Evolutionary conservation across 2,888 invertebrate genomes (phyloP).

Genomic region (Anthrax anthrax): DNA sequence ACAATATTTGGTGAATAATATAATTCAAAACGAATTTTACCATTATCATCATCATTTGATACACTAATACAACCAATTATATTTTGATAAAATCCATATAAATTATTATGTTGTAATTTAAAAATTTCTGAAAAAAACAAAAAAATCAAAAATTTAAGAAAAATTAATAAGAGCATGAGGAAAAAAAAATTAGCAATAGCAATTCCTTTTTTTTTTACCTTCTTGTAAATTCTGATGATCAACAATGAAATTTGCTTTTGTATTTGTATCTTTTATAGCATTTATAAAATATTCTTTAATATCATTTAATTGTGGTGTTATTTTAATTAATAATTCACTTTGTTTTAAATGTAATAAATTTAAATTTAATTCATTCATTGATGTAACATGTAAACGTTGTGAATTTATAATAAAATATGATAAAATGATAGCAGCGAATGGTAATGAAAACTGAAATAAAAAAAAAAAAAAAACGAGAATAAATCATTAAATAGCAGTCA

Average conservation of each 20-base stretch:
- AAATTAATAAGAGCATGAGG: not conserved
- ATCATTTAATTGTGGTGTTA: not conserved
- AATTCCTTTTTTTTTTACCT: not conserved
- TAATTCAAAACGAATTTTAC: slow-evolving; percentile 14
- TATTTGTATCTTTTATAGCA: slow-evolving; percentile 4
- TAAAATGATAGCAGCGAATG: slow-evolving; percentile 17
- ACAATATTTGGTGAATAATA: slow-evolving; percentile 36
- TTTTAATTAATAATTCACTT: slow-evolving; percentile 6
- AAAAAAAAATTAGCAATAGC: no score
- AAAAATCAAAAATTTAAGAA: slow-evolving; percentile 1
- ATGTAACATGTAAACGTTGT: slow-evolving; percentile 16
- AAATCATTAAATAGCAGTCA: no score
- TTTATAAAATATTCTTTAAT: slow-evolving; percentile 1
- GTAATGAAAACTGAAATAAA: slow-evolving; percentile 18
- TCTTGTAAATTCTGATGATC: slow-evolving; percentile 1
- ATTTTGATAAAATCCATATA: slow-evolving; percentile 26
- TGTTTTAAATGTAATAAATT: slow-evolving; percentile 18
- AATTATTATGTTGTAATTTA: slow-evolving; percentile 21
- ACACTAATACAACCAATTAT: slow-evolving; percentile 25
- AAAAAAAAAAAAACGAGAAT: not conserved
- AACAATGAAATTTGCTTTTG: not conserved
- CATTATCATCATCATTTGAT: slow-evolving; percentile 7
- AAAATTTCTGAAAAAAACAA: no score
- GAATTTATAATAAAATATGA: slow-evolving; percentile 23
- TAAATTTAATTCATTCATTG: slow-evolving; percentile 18